A percentile compares a stretch with the other conserved stretches of the same genome.
Conservation (phyloP, 2,888 invertebrate genomes). For the Euplexia lucipara region DNA sequence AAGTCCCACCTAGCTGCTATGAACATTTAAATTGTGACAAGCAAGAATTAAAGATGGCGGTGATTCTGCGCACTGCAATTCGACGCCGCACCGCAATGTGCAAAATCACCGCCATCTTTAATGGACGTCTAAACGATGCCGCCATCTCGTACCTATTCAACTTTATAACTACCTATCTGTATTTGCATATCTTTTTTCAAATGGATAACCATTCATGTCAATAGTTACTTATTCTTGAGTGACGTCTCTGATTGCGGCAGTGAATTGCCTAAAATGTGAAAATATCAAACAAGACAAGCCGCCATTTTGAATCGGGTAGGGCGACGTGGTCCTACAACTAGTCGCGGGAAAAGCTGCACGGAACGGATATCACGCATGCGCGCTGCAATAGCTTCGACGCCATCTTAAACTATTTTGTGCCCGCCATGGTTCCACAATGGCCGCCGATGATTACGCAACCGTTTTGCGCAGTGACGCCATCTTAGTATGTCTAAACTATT, state of each 20-base stretch:
- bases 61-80: too few relatives aligned
- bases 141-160: too few relatives aligned
- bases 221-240: background rate
- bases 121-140: too few relatives aligned
- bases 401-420: slow-evolving; percentile 1
- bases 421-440: background rate
- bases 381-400: slow-evolving; percentile 2
- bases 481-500: background rate
- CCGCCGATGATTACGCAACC: slow-evolving; percentile 5
- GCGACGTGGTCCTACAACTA: background rate
- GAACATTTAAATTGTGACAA: too few relatives aligned
- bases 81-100: too few relatives aligned
- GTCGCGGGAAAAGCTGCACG: slow-evolving; percentile 12
- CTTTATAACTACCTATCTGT: too few relatives aligned
- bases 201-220: background rate
- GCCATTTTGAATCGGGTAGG: background rate
- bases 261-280: background rate
- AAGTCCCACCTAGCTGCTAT: too few relatives aligned
- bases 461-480: background rate
- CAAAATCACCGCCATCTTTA: too few relatives aligned
- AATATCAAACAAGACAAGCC: slow-evolving; percentile 1
- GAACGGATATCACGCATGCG: slow-evolving; percentile 11
- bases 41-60: too few relatives aligned
- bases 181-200: too few relatives aligned
- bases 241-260: background rate